phyloP scores from a whole-genome alignment of 1,140 invertebrate species.

The Paraescarpia echinospica region DNA sequence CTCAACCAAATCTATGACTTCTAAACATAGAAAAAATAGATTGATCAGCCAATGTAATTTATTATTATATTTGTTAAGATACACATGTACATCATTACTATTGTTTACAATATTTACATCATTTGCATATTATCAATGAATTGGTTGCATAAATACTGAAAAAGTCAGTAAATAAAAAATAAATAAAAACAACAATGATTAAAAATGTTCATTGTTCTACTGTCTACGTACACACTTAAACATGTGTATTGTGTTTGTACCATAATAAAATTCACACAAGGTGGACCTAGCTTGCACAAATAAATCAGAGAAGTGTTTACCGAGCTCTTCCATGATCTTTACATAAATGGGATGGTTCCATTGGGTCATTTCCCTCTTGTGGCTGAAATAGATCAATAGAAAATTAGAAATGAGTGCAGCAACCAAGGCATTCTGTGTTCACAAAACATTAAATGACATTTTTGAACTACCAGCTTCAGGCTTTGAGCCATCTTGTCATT shows the following conservation, averaged over 20 bases:
- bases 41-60: too few relatives aligned
- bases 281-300: neutral
- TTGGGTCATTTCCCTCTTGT: slow-evolving; percentile 46
- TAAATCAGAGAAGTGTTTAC: slow-evolving; percentile 34
- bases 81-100: neutral
- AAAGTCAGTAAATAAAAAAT: neutral
- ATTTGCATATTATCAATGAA: too few relatives aligned
- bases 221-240: neutral
- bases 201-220: neutral
- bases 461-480: too few relatives aligned
- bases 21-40: too few relatives aligned
- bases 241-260: neutral
- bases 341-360: slow-evolving; percentile 53
- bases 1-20: too few relatives aligned
- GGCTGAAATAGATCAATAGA: slow-evolving; percentile 38
- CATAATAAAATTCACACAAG: neutral
- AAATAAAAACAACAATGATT: neutral
- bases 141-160: slow-evolving; percentile 13
- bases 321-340: slow-evolving; percentile 45
- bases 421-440: too few relatives aligned
- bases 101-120: too few relatives aligned
- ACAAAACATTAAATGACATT: too few relatives aligned
- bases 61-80: too few relatives aligned
- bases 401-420: too few relatives aligned
- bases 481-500: too few relatives aligned